phyloP scores from a whole-genome alignment of 2,113 vertebrate genomes.

The Climacteris rufus region DNA sequence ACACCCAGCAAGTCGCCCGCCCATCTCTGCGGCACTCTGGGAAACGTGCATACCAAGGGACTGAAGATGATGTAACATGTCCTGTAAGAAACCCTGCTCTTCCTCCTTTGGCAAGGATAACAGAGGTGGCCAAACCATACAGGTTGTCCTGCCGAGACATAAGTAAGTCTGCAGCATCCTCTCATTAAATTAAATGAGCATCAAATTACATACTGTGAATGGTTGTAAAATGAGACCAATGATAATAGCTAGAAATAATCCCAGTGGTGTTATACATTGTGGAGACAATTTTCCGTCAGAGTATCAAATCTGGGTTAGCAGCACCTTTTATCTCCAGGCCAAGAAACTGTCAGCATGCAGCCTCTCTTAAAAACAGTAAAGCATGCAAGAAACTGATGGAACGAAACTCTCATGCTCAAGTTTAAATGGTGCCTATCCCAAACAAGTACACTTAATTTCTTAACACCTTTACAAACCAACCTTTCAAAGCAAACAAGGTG shows the following conservation, averaged over 20 bases:
- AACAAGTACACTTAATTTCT: background rate
- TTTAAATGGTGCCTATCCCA: background rate
- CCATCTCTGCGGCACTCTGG: background rate
- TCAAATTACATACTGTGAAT: constrained; percentile 54
- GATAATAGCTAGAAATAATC: constrained; percentile 33
- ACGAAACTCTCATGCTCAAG: background rate
- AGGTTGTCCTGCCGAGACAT: constrained; percentile 10
- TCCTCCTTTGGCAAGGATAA: background rate
- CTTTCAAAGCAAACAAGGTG: background rate
- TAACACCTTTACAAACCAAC: background rate
- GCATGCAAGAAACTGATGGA: background rate
- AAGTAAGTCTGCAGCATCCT: constrained; percentile 43
- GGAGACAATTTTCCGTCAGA: background rate
- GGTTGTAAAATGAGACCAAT: constrained; percentile 18
- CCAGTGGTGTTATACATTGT: background rate
- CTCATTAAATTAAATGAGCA: constrained; percentile 52
- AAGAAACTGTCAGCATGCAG: constrained; percentile 24
- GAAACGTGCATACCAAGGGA: background rate
- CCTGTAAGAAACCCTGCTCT: background rate
- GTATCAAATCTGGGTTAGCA: background rate
- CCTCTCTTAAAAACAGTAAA: background rate
- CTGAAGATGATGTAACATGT: background rate
- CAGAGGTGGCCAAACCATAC: background rate
- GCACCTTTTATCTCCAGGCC: constrained; percentile 10
- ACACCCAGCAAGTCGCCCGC: background rate